phyloP scores from a whole-genome alignment of 2,113 vertebrate genomes.

The Ptyas mucosa region DNA sequence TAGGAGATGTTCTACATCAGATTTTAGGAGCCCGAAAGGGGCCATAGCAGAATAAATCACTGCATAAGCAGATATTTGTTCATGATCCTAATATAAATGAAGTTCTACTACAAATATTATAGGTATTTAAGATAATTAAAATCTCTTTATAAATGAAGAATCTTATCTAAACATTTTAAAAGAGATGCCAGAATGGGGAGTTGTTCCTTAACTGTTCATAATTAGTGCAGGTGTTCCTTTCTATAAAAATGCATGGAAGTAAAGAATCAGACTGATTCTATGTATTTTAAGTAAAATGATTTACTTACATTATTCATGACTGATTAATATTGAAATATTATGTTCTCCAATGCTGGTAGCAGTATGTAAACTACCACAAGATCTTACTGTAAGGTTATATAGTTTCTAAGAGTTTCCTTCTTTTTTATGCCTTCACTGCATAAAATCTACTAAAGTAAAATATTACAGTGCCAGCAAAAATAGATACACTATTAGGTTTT shows the following conservation, averaged over 20 bases:
- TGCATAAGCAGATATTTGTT: not conserved
- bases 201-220: conserved; percentile 7
- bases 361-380: not conserved
- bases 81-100: not conserved
- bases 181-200: not conserved
- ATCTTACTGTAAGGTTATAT: not conserved
- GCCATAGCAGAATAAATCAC: not conserved
- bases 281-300: not conserved
- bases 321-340: not conserved
- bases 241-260: not conserved
- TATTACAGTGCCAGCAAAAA: not conserved
- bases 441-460: not conserved
- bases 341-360: not conserved
- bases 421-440: not conserved
- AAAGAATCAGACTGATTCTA: not conserved
- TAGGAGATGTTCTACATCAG: not conserved
- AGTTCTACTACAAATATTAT: not conserved
- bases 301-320: not conserved
- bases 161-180: not conserved
- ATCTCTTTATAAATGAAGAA: conserved; percentile 17
- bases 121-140: not conserved
- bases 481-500: not conserved
- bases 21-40: not conserved
- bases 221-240: not conserved
- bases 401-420: not conserved